Evolutionary conservation across 1,140 invertebrate species (phyloP), one percentile per base, ranked within the genome.

Genomic region (Cyphomyrmex costatus): DNA sequence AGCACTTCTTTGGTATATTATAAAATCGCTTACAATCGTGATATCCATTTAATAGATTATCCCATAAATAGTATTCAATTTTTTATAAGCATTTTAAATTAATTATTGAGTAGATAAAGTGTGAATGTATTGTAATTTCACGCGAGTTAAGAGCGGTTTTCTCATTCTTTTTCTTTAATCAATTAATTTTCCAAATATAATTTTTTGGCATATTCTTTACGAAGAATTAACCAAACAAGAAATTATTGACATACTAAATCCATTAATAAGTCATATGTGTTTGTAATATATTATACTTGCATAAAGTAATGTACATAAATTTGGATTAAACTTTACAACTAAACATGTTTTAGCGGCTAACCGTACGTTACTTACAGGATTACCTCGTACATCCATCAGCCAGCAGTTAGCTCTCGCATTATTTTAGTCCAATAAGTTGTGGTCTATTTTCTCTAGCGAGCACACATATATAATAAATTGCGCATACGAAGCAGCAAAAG

Each of bases 1-100:
- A 83, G 60, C 70, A 82, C 27, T 74, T 56, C 12, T 80, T 88
- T 71, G 78, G 42, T 19, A 7, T 16, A 51, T 77, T n/a, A 30
- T 46, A 74, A 83, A 61, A 83, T 1, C n/a, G n/a, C 30, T 71
- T 24, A n/a, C 49, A 14, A 36, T 71, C 5, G 21, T 30, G 53
- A 61, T 21, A 10, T 24, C n/a, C 14, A 27, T 73, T 83, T 61
- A 61, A 49, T n/a, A 49, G 16, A 61, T 60, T 2, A 33, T 14
- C 5, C 10, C 14, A 56, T 10, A 58, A 80, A 53, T 70, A 16
- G 8, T 33, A 7, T 24, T 14, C 5, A 27, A 3, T 12, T 66
- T n/a, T n/a, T 79, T 30, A 21, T 49, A 51, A 33, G 14, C 33
- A 6, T 36, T 56, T 56, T 36, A 42, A 70, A 46, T 70, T 21